Percentiles rank a stretch among this genome's conserved stretches.
Conservation (phyloP, 2,113 vertebrate genomes). For the Scytalopus superciliaris region DNA sequence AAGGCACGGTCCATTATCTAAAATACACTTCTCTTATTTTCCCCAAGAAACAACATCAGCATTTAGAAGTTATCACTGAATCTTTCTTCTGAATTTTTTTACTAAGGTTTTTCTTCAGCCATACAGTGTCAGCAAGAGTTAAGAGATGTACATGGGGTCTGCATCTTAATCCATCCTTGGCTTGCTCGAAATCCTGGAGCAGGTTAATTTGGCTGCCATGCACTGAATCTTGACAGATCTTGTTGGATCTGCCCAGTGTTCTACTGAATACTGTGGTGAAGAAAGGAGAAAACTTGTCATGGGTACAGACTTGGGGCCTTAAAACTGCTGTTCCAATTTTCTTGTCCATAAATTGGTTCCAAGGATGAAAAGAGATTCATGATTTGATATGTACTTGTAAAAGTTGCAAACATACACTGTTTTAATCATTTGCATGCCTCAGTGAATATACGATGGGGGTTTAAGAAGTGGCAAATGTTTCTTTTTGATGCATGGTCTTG, state of each 20-base stretch:
- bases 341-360: background rate
- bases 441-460: background rate
- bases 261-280: background rate
- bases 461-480: background rate
- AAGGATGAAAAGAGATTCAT: background rate
- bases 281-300: background rate
- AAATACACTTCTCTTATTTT: background rate
- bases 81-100: background rate
- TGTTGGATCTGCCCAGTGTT: background rate
- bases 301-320: background rate
- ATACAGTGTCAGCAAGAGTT: background rate
- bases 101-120: background rate
- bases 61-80: background rate
- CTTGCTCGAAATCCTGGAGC: background rate
- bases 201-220: background rate
- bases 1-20: background rate
- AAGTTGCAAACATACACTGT: background rate
- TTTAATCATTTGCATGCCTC: background rate
- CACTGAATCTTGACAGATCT: background rate
- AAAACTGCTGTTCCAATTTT: background rate
- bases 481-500: background rate
- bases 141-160: background rate
- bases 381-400: background rate
- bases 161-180: background rate
- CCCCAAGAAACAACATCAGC: background rate